Percentiles rank a stretch among this genome's conserved stretches.
Conservation (phyloP, 1,140 invertebrate genomes). For the Calycopis cecrops region DNA sequence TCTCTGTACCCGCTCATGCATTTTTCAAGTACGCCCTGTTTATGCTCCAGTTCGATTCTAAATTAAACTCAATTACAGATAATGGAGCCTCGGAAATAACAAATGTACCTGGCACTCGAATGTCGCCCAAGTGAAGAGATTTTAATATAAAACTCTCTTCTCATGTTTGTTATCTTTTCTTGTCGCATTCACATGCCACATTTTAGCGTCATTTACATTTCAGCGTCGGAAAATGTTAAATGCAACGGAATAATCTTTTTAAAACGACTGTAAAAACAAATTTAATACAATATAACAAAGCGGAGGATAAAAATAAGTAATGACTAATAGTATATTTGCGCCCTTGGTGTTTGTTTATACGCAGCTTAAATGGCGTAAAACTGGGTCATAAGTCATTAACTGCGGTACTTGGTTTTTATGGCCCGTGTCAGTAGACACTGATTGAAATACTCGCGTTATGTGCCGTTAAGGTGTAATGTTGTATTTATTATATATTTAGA, state of each 20-base stretch:
- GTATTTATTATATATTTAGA: too few species aligned
- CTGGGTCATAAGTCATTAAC: slow-evolving; percentile 9
- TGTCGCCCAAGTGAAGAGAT: neutral
- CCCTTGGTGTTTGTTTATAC: slow-evolving; percentile 9
- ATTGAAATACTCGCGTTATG: slow-evolving; percentile 7
- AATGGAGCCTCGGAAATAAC: slow-evolving; percentile 3
- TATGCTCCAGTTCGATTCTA: slow-evolving; percentile 34
- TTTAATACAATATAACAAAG: neutral
- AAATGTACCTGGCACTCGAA: neutral
- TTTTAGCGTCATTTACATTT: too few species aligned
- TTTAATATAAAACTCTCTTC: too few species aligned
- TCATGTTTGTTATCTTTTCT: too few species aligned
- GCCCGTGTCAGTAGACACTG: slow-evolving; percentile 6
- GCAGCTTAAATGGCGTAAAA: slow-evolving; percentile 6
- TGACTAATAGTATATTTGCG: slow-evolving; percentile 5
- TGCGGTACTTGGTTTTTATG: slow-evolving; percentile 8
- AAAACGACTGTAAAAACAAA: too few species aligned
- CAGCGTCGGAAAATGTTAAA: too few species aligned
- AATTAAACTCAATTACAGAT: slow-evolving; percentile 7
- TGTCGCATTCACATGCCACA: too few species aligned
- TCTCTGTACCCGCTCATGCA: slow-evolving; percentile 40
- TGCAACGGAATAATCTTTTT: too few species aligned
- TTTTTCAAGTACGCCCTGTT: slow-evolving; percentile 58
- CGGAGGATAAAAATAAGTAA: slow-evolving; percentile 7
- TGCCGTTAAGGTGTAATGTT: neutral